phyloP scores from a whole-genome alignment of 2,888 invertebrate species.

The Lochmaea capreae region DNA sequence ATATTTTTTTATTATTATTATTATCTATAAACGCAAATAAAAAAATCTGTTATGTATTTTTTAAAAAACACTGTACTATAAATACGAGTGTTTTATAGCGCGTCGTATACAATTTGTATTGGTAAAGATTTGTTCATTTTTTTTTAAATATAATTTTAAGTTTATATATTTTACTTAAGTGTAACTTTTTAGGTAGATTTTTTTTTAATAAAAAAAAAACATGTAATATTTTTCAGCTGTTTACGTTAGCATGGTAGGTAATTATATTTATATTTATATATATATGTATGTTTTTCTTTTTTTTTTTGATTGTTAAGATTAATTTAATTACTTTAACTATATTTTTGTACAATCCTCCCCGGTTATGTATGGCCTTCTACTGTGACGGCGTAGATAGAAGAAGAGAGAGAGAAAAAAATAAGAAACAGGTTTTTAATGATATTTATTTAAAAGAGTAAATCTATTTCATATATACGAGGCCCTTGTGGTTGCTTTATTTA shows the following conservation, averaged over 20 bases:
- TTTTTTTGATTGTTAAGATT: slow-evolving; percentile 52
- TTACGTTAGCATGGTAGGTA: slow-evolving; percentile 61
- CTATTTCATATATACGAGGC: background rate
- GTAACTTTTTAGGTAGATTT: slow-evolving; percentile 60
- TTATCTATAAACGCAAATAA: slow-evolving; percentile 8
- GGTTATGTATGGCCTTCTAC: slow-evolving; percentile 38
- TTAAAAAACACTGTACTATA: slow-evolving; percentile 32
- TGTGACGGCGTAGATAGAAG: slow-evolving; percentile 17
- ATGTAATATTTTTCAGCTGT: slow-evolving; percentile 61
- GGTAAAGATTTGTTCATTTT: slow-evolving; percentile 44
- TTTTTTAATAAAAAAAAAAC: slow-evolving; percentile 58
- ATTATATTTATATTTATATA: slow-evolving; percentile 62
- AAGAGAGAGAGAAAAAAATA: background rate
- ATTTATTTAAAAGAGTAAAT: slow-evolving; percentile 15
- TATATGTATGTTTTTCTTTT: slow-evolving; percentile 48
- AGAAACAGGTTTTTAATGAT: background rate
- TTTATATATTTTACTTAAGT: slow-evolving; percentile 57
- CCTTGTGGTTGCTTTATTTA: slow-evolving; percentile 1
- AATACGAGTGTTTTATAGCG: slow-evolving; percentile 35
- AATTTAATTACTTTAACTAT: slow-evolving; percentile 46
- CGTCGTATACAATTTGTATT: slow-evolving; percentile 24
- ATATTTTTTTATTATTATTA: slow-evolving; percentile 15
- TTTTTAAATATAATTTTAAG: slow-evolving; percentile 50
- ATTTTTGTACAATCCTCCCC: slow-evolving; percentile 41
- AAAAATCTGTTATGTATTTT: slow-evolving; percentile 11